These are phyloP conservation scores for Thelaira solivaga DNA, from an alignment of 2,888 invertebrate genomes.

Conservation along the genomic window DNA sequence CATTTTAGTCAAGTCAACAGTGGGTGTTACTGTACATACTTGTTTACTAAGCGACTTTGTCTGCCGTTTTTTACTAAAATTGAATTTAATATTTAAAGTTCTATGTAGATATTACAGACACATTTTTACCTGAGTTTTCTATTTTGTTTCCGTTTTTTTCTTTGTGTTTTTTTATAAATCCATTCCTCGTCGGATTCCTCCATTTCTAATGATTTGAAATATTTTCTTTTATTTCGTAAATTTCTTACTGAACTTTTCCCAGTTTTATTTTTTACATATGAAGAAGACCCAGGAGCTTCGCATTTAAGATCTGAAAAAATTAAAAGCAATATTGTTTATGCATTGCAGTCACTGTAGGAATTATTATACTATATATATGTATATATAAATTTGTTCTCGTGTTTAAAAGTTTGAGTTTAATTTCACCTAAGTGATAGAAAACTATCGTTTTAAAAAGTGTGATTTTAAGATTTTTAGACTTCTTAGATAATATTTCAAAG, in stretches of 20 bases:
- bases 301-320: background rate
- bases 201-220: background rate
- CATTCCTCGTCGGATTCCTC: background rate
- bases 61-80: background rate
- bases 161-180: background rate
- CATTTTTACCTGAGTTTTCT: conserved; percentile 18
- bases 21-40: conserved; percentile 63
- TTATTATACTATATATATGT: no score
- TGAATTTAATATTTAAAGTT: background rate
- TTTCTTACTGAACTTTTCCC: conserved; percentile 8
- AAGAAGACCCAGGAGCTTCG: conserved; percentile 11
- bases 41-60: conserved; percentile 44
- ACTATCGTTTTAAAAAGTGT: no score
- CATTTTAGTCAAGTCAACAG: conserved; percentile 57
- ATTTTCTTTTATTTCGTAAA: conserved; percentile 24
- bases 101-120: background rate
- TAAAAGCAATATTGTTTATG: no score
- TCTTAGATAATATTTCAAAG: no score
- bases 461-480: no score
- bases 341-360: no score
- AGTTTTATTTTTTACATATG: background rate
- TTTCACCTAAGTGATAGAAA: no score
- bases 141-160: conserved; percentile 8
- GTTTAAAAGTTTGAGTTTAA: no score
- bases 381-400: no score